A percentile compares a stretch with the other conserved stretches of the same genome.
Conservation (phyloP, 2,888 invertebrate species). For the Acrobasis repandana region DNA sequence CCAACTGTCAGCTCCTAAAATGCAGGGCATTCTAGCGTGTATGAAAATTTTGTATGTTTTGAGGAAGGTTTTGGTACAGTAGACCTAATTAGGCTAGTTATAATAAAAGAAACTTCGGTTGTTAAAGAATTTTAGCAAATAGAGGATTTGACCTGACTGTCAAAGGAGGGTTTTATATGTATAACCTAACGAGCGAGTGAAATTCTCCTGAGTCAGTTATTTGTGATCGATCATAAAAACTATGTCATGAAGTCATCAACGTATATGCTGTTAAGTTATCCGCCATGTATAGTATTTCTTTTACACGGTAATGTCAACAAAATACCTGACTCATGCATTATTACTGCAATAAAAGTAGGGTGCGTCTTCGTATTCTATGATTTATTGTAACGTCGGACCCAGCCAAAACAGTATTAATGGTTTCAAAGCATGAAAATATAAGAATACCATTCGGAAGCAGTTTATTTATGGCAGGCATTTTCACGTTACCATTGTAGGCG, state of each 20-base stretch:
- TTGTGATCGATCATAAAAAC: too few relatives aligned
- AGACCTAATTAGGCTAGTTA: background rate
- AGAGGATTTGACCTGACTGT: too few relatives aligned
- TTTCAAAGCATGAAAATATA: slow-evolving; percentile 53
- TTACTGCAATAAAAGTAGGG: slow-evolving; percentile 40
- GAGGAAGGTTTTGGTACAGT: background rate
- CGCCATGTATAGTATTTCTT: background rate
- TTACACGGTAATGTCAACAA: background rate
- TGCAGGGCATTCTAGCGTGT: slow-evolving; percentile 9
- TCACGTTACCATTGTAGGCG: slow-evolving; percentile 40
- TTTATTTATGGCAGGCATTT: slow-evolving; percentile 45
- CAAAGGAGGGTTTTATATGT: too few relatives aligned
- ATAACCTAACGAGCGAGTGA: too few relatives aligned
- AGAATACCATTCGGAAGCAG: slow-evolving; percentile 52
- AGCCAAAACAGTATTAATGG: slow-evolving; percentile 58
- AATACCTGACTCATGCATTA: background rate
- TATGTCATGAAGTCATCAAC: too few relatives aligned
- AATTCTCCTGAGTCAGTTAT: too few relatives aligned
- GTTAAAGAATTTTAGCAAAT: too few relatives aligned
- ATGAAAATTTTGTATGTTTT: background rate
- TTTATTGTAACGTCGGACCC: slow-evolving; percentile 44
- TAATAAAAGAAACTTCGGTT: too few relatives aligned
- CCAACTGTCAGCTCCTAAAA: slow-evolving; percentile 9
- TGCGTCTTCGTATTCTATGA: slow-evolving; percentile 47
- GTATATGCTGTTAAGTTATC: too few relatives aligned